These are phyloP conservation scores for Danio choprae DNA, from an alignment of 2,797 vertebrate species.

Conservation along the genomic window DNA sequence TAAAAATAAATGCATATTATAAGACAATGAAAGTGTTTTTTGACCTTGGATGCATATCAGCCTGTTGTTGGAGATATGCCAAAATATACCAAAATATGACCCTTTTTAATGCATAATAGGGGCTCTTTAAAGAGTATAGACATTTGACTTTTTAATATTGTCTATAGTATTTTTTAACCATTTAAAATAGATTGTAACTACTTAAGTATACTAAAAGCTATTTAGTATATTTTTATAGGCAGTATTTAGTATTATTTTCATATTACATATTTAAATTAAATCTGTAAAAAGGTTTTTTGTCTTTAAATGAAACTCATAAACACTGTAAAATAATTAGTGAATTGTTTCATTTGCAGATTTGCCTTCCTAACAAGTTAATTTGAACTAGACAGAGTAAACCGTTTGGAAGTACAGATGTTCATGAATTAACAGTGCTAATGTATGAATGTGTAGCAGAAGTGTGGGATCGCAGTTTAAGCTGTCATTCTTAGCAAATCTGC, in stretches of 20 bases:
- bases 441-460: slow-evolving; percentile 3
- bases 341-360: background rate
- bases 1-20: too few species aligned
- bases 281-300: background rate
- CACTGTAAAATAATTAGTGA: background rate
- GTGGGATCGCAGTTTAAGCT: background rate
- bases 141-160: background rate
- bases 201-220: too few species aligned
- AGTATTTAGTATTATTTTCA: background rate
- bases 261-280: background rate
- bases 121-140: too few species aligned
- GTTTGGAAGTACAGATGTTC: slow-evolving; percentile 22
- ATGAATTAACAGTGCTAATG: slow-evolving; percentile 4
- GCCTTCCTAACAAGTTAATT: background rate
- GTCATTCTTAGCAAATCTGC: background rate
- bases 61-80: too few species aligned
- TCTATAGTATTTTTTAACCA: background rate
- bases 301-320: background rate
- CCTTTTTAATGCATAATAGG: too few species aligned
- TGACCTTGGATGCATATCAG: too few species aligned
- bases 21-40: too few species aligned
- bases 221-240: too few species aligned
- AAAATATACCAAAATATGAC: too few species aligned
- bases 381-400: background rate
- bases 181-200: background rate